A percentile compares a stretch with the other conserved stretches of the same genome.
Conservation (phyloP, 2,113 vertebrate genomes). For the Sialia sialis region DNA sequence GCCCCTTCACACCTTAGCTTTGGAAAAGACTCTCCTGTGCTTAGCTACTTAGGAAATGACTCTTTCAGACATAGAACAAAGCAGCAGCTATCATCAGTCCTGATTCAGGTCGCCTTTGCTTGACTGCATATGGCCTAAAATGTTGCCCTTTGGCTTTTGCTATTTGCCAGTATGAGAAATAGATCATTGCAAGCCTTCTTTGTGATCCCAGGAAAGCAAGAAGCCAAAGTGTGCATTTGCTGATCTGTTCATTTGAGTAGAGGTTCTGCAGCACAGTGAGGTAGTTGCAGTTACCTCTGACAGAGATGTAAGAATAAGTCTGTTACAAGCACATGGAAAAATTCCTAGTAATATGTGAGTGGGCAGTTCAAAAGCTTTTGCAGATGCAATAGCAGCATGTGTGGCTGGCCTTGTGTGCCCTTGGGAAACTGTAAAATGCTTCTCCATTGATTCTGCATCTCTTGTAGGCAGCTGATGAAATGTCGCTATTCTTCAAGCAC, state of each 20-base stretch:
- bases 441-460: background rate
- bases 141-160: background rate
- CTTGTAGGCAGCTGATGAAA: background rate
- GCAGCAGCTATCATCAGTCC: background rate
- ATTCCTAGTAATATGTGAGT: background rate
- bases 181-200: background rate
- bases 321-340: background rate
- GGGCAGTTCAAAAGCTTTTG: background rate
- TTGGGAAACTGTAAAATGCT: conserved; percentile 8
- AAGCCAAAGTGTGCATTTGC: background rate
- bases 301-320: background rate
- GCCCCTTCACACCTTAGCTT: background rate
- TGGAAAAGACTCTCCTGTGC: background rate
- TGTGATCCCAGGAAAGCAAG: background rate
- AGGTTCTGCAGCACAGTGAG: background rate
- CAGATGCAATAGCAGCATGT: conserved; percentile 17
- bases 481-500: conserved; percentile 15
- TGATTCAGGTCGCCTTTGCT: background rate
- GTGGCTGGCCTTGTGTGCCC: background rate
- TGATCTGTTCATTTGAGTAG: background rate
- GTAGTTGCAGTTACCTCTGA: background rate
- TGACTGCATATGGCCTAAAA: background rate
- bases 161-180: background rate
- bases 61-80: background rate
- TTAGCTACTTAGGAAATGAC: background rate